A percentile compares a stretch with the other conserved stretches of the same genome.
Evolutionary conservation across 2,113 vertebrate genomes (phyloP).

Genomic region (Odocoileus hemionus): DNA sequence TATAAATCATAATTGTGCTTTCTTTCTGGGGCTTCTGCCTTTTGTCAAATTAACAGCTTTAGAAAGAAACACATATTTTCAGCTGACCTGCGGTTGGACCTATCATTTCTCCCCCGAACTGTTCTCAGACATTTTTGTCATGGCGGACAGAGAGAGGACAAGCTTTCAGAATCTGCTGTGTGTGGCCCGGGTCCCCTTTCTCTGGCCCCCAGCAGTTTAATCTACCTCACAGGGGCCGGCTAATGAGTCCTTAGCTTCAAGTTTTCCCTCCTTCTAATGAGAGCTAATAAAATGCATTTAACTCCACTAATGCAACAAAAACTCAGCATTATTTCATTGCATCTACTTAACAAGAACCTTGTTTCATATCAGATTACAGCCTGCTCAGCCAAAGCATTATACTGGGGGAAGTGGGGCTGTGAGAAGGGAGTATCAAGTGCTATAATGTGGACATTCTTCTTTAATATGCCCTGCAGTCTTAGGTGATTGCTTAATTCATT

Average conservation of each 20-base stretch:
- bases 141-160: conserved; percentile 33
- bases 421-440: conserved; percentile 89
- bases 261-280: conserved; percentile 87
- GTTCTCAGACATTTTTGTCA: conserved; percentile 48
- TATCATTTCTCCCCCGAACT: conserved; percentile 69
- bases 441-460: conserved; percentile 90
- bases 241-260: conserved; percentile 81
- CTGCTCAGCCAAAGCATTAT: conserved; percentile 81
- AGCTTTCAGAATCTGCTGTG: conserved; percentile 37
- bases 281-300: conserved; percentile 86
- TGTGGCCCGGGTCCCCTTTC: conserved; percentile 77
- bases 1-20: conserved; percentile 51
- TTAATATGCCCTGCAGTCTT: conserved; percentile 85
- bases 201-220: conserved; percentile 76
- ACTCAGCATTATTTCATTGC: conserved; percentile 76
- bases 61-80: conserved; percentile 61
- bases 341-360: conserved; percentile 87
- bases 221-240: conserved; percentile 76
- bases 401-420: conserved; percentile 81
- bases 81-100: conserved; percentile 58
- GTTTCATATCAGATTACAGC: conserved; percentile 88
- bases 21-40: conserved; percentile 71
- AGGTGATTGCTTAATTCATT: conserved; percentile 88
- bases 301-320: conserved; percentile 82
- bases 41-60: conserved; percentile 81